Evolutionary conservation across 2,888 invertebrate species (phyloP).

Genomic region (Onthophagus sagittarius): DNA sequence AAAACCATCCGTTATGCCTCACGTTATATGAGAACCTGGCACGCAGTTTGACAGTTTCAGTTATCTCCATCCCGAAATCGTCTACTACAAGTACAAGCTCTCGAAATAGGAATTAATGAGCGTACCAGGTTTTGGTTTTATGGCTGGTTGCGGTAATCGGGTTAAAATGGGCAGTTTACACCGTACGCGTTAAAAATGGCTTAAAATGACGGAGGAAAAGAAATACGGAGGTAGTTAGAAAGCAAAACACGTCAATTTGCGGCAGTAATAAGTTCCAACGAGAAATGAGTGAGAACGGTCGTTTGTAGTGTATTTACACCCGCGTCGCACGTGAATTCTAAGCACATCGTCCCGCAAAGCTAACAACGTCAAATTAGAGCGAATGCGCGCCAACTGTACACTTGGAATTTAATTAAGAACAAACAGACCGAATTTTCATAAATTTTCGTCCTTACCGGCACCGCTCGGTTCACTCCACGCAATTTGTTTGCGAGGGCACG

Average conservation of each 20-base stretch:
- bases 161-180: background rate
- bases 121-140: background rate
- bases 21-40: background rate
- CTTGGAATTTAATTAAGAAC: background rate
- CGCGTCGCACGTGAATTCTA: background rate
- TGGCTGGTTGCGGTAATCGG: background rate
- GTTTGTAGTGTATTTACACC: background rate
- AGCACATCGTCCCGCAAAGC: background rate
- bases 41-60: background rate
- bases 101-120: background rate
- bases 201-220: background rate
- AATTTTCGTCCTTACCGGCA: background rate
- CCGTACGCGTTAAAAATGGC: background rate
- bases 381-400: background rate
- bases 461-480: background rate
- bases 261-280: background rate
- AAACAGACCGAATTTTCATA: background rate
- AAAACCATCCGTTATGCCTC: background rate
- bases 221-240: background rate
- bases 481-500: background rate
- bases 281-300: background rate
- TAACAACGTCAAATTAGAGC: background rate
- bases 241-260: background rate
- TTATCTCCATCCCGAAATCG: background rate
- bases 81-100: background rate